Evolutionary conservation across 1,140 invertebrate species (phyloP).

Genomic region (Sarcophaga bullata): DNA sequence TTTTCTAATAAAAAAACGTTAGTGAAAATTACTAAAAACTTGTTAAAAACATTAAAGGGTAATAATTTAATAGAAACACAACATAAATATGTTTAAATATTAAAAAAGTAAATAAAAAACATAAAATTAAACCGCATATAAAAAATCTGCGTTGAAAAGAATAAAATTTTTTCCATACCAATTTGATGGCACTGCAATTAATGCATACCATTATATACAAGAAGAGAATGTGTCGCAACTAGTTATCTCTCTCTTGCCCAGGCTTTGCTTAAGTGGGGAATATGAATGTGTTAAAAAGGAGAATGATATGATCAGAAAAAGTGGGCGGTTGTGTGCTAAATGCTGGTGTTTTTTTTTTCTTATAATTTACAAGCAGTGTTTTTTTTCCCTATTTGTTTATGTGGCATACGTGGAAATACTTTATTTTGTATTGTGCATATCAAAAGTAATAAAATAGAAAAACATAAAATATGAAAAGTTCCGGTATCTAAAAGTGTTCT

Average conservation of each 20-base stretch:
- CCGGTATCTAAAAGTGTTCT: not conserved
- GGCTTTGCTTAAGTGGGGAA: not conserved
- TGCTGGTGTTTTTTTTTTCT: constrained; percentile 28
- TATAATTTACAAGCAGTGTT: constrained; percentile 17
- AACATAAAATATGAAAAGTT: not conserved
- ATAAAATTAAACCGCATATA: not conserved
- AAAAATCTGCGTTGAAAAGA: not conserved
- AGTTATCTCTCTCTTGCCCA: not conserved
- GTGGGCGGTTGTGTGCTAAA: constrained; percentile 24
- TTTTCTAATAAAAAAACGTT: not conserved
- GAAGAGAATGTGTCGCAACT: not conserved
- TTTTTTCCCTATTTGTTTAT: constrained; percentile 31
- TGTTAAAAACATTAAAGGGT: constrained; percentile 6
- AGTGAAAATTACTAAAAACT: not conserved
- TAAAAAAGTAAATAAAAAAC: not conserved
- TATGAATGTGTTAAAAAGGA: not conserved
- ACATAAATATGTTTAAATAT: not conserved
- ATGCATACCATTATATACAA: constrained; percentile 5
- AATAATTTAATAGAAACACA: not conserved
- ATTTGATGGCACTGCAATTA: constrained; percentile 1
- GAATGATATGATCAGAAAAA: constrained; percentile 24
- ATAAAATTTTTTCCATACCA: not conserved
- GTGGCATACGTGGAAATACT: constrained; percentile 29
- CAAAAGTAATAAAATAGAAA: constrained; percentile 7
- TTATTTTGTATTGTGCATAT: not conserved